Conservation (phyloP, 1,140 invertebrate genomes). For the Drosophila albomicans region DNA sequence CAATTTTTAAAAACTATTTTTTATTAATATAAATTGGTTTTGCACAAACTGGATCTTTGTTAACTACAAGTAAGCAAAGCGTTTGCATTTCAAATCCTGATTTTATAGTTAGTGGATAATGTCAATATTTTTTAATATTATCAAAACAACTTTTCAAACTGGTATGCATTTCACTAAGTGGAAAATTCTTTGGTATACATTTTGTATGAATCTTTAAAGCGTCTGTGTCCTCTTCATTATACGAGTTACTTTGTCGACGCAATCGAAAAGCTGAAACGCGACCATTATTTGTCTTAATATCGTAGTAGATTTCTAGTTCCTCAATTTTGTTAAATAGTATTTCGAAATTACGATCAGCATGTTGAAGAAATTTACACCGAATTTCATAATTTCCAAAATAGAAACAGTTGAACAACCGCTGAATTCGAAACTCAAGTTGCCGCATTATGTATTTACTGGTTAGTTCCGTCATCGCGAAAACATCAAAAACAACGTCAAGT, state of each 20-base stretch:
- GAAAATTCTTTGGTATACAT: constrained; percentile 62
- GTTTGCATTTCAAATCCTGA: too few relatives aligned
- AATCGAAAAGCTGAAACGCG: constrained; percentile 31
- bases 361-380: constrained; percentile 66
- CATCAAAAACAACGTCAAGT: constrained; percentile 58
- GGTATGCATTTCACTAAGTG: constrained; percentile 55
- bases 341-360: constrained; percentile 67
- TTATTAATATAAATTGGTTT: too few relatives aligned
- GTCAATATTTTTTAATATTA: constrained; percentile 33
- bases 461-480: constrained; percentile 69
- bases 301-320: constrained; percentile 68
- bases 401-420: constrained; percentile 74
- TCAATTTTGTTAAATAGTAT: constrained; percentile 56
- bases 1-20: too few relatives aligned
- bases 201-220: background rate
- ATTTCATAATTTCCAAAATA: constrained; percentile 54
- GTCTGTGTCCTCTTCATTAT: constrained; percentile 1
- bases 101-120: background rate
- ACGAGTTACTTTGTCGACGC: background rate
- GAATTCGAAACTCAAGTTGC: constrained; percentile 75
- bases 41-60: too few relatives aligned
- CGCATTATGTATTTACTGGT: constrained; percentile 67
- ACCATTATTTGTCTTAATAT: constrained; percentile 64
- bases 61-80: too few relatives aligned
- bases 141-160: constrained; percentile 62